These are phyloP conservation scores for Drosophila seclusa DNA, from an alignment of 2,888 invertebrate genomes.

Conservation along the genomic window DNA sequence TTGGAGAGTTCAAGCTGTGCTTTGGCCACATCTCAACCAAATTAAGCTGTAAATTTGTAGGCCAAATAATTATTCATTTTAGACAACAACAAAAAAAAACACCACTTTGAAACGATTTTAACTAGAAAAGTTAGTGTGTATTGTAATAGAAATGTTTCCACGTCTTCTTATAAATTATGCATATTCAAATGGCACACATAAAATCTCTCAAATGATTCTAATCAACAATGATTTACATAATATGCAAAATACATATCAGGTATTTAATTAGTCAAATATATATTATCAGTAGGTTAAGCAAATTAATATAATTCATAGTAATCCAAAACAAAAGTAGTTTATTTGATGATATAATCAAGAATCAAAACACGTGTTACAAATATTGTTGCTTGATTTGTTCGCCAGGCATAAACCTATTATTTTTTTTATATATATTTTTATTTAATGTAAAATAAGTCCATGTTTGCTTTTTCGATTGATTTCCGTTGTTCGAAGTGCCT, in stretches of 20 bases:
- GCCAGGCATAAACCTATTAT: neutral
- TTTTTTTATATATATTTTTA: neutral
- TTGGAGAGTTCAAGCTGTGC: slow-evolving; percentile 10
- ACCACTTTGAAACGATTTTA: neutral
- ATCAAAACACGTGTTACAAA: neutral
- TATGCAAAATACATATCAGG: neutral
- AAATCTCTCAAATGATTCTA: neutral
- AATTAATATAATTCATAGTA: neutral
- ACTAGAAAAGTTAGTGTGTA: neutral
- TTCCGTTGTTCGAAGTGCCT: slow-evolving; percentile 15
- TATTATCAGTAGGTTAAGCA: neutral
- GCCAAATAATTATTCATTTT: neutral
- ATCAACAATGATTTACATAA: slow-evolving; percentile 16
- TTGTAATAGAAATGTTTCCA: neutral
- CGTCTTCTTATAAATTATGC: neutral
- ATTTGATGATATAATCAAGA: neutral
- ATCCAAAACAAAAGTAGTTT: neutral
- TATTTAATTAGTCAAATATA: neutral
- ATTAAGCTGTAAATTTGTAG: neutral
- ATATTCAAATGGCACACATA: neutral
- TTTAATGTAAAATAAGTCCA: neutral
- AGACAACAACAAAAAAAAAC: neutral
- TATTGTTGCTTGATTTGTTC: neutral
- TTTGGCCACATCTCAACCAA: neutral
- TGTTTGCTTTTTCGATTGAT: slow-evolving; percentile 16